These are phyloP conservation scores for Dicycla oo DNA, from an alignment of 2,888 invertebrate genomes.

Conservation along the genomic window DNA sequence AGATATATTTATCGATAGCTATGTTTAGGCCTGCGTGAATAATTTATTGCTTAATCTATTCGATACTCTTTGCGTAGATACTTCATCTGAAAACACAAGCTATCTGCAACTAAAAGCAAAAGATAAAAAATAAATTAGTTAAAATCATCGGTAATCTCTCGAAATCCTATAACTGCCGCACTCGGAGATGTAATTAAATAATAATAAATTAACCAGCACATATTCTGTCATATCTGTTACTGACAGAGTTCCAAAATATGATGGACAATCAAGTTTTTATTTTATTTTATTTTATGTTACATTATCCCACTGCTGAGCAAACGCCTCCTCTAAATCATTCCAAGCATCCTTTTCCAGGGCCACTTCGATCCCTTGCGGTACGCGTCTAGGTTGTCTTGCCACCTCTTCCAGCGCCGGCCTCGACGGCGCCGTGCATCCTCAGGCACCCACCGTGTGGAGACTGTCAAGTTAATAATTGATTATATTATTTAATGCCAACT, in stretches of 20 bases:
- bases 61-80: neutral
- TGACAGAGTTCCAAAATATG: neutral
- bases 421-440: too few relatives aligned
- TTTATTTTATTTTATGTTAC: too few relatives aligned
- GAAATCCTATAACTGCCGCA: neutral
- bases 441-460: too few relatives aligned
- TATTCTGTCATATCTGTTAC: neutral
- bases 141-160: neutral
- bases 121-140: neutral
- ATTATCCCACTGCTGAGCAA: too few relatives aligned
- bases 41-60: neutral
- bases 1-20: neutral
- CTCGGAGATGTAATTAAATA: neutral
- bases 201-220: neutral
- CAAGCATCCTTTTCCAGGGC: too few relatives aligned
- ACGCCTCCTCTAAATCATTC: too few relatives aligned
- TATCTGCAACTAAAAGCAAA: neutral
- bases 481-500: neutral
- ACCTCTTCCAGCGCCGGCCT: too few relatives aligned
- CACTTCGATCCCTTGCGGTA: too few relatives aligned
- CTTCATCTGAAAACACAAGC: neutral
- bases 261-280: neutral
- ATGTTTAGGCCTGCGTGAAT: neutral
- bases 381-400: too few relatives aligned
- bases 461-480: neutral